Evolutionary conservation across 2,113 vertebrate genomes (phyloP).

Genomic region (Noctilio leporinus): DNA sequence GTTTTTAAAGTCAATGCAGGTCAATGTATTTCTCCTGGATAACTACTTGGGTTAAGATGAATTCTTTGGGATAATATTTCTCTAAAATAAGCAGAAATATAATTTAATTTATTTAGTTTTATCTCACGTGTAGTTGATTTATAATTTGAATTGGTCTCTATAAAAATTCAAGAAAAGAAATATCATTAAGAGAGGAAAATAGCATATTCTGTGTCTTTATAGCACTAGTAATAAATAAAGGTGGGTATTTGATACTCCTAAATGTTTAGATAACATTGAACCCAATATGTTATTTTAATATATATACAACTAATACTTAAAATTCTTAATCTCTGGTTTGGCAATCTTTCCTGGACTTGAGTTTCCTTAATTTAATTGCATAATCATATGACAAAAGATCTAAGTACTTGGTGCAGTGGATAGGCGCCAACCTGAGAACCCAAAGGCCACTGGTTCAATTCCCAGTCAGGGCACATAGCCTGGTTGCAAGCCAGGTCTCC

Average conservation of each 20-base stretch:
- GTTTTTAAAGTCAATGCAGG: not conserved
- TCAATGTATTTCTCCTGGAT: not conserved
- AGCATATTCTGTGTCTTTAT: not conserved
- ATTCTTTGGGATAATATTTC: not conserved
- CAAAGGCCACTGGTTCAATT: too few species aligned
- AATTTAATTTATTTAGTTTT: not conserved
- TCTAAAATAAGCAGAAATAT: constrained; percentile 5
- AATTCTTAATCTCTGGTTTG: not conserved
- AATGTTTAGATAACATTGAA: not conserved
- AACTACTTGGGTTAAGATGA: not conserved
- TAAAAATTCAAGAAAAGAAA: not conserved
- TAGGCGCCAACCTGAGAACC: too few species aligned
- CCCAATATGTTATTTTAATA: not conserved
- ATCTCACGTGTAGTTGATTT: not conserved
- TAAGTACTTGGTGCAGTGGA: too few species aligned
- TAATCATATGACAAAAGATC: not conserved
- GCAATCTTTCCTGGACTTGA: not conserved
- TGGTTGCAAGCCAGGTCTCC: too few species aligned
- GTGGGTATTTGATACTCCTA: not conserved
- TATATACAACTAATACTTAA: not conserved
- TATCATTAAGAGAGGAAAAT: not conserved
- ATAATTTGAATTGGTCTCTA: not conserved
- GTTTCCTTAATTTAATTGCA: not conserved
- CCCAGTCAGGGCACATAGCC: too few species aligned
- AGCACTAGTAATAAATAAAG: not conserved